These are phyloP conservation scores for Leucoma salicis DNA, from an alignment of 2,888 invertebrate genomes.

Conservation along the genomic window DNA sequence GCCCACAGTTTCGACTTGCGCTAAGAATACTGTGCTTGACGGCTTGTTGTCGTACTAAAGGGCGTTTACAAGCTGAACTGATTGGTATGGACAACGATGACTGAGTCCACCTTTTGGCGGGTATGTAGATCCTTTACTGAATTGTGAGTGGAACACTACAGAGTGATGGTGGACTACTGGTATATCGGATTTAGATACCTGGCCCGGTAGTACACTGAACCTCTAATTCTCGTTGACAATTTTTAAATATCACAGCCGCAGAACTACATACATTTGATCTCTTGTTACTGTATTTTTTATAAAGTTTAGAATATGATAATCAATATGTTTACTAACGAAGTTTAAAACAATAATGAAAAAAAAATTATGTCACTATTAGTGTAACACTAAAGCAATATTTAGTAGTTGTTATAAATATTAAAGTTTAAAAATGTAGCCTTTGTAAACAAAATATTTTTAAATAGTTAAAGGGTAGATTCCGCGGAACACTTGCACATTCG, in stretches of 20 bases:
- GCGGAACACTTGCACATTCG: too few relatives aligned
- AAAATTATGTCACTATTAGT: too few relatives aligned
- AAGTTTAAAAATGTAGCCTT: too few relatives aligned
- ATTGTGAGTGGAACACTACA: constrained; percentile 2
- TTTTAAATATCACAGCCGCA: neutral
- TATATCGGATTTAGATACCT: constrained; percentile 26
- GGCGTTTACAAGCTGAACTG: constrained; percentile 91
- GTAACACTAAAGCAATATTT: too few relatives aligned
- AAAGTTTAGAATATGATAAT: constrained; percentile 6
- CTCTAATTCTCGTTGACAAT: neutral
- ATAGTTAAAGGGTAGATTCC: too few relatives aligned
- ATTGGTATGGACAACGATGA: constrained; percentile 94
- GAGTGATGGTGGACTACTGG: constrained; percentile 2
- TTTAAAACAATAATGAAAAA: too few relatives aligned
- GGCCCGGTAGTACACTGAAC: constrained; percentile 7
- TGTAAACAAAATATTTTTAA: too few relatives aligned
- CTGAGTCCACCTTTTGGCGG: constrained; percentile 66
- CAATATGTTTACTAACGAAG: neutral
- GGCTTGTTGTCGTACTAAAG: constrained; percentile 93
- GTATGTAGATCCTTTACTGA: constrained; percentile 30
- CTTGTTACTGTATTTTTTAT: constrained; percentile 8
- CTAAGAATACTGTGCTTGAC: constrained; percentile 93
- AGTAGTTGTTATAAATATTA: too few relatives aligned
- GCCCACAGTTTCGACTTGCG: constrained; percentile 95
- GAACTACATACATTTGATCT: constrained; percentile 1